A percentile compares a stretch with the other conserved stretches of the same genome.
phyloP scores from a whole-genome alignment of 2,113 vertebrate species.

The Vireo altiloquus region DNA sequence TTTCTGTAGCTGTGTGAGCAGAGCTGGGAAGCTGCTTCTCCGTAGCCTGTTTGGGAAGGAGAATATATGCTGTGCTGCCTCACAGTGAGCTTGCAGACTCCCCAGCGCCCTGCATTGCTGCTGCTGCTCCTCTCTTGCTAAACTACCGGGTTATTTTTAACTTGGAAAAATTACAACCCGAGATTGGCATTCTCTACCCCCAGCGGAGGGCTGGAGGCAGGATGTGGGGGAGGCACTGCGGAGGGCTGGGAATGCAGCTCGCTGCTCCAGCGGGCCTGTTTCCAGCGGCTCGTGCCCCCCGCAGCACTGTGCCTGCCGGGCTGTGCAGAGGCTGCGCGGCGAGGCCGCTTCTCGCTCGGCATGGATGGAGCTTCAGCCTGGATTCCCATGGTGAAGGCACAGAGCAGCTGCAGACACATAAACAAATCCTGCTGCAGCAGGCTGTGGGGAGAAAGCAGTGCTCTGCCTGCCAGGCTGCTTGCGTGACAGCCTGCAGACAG shows the following conservation, averaged over 20 bases:
- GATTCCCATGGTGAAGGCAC: background rate
- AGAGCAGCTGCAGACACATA: conserved; percentile 31
- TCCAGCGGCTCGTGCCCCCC: background rate
- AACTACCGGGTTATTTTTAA: conserved; percentile 49
- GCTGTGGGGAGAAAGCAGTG: background rate
- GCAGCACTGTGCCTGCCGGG: background rate
- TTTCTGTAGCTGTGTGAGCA: background rate
- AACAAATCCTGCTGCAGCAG: conserved; percentile 39
- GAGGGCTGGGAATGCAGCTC: background rate
- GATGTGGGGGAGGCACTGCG: conserved; percentile 27
- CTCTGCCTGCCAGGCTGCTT: background rate
- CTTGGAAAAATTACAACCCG: conserved; percentile 40
- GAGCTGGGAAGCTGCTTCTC: background rate
- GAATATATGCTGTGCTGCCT: background rate
- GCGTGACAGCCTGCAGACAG: background rate
- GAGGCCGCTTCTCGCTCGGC: background rate
- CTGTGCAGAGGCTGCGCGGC: background rate
- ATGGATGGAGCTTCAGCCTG: background rate
- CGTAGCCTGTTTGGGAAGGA: background rate
- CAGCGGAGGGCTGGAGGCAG: conserved; percentile 27
- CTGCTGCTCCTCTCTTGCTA: background rate
- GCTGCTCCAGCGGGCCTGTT: background rate
- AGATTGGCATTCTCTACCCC: conserved; percentile 33
- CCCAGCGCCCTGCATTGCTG: background rate
- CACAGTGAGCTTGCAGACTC: background rate